Conservation (phyloP, 2,888 invertebrate genomes). For the Acanthosepion esculentum region DNA sequence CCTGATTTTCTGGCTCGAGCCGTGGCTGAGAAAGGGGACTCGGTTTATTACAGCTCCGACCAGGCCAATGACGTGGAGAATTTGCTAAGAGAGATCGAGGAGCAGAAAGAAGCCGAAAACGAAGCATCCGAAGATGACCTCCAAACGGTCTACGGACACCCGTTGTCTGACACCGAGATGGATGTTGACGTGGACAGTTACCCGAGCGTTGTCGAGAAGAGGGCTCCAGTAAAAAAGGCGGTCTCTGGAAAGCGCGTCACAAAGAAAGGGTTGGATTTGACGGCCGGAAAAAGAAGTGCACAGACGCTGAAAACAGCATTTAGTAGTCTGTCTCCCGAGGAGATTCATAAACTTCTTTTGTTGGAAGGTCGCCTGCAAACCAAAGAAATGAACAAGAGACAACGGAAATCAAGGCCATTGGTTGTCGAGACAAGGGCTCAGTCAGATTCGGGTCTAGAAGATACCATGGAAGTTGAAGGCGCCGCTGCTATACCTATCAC, state of each 20-base stretch:
- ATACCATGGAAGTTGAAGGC: not conserved
- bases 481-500: not conserved
- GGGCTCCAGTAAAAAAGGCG: not conserved
- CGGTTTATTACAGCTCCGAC: not conserved
- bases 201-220: not conserved
- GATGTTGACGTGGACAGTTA: not conserved
- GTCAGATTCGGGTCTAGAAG: not conserved
- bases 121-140: not conserved
- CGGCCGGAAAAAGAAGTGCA: not conserved
- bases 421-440: not conserved
- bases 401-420: not conserved
- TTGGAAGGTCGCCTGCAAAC: not conserved
- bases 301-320: not conserved
- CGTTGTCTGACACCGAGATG: not conserved
- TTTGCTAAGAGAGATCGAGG: conserved; percentile 4
- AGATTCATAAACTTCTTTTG: not conserved
- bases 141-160: not conserved
- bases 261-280: not conserved
- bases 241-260: not conserved
- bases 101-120: not conserved
- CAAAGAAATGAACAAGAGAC: not conserved
- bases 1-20: not conserved
- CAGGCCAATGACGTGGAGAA: not conserved
- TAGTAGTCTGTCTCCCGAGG: not conserved
- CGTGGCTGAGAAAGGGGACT: not conserved